Conservation (phyloP, 2,888 invertebrate genomes). For the Cremastinae sp. region DNA sequence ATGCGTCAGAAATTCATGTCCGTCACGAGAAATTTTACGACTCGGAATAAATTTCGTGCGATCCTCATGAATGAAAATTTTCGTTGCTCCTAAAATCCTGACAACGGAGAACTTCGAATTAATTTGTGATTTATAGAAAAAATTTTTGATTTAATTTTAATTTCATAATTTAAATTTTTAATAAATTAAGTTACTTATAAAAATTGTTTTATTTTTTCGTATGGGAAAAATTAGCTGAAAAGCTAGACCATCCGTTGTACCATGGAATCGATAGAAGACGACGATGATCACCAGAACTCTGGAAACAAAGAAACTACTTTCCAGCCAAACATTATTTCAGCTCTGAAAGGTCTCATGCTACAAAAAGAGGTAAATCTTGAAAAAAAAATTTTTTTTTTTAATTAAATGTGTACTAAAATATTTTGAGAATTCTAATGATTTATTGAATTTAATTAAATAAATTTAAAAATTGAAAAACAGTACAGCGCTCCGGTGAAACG, state of each 20-base stretch:
- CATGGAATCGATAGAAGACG: conserved; percentile 86
- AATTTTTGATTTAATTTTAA: not conserved
- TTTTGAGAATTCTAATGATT: too few species aligned
- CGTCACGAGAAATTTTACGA: conserved; percentile 34
- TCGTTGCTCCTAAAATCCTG: too few species aligned
- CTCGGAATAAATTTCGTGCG: not conserved
- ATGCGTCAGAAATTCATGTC: conserved; percentile 25
- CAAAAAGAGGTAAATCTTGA: conserved; percentile 77
- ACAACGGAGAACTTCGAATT: too few species aligned
- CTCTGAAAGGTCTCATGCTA: conserved; percentile 83
- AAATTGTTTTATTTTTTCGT: not conserved
- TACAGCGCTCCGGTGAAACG: conserved; percentile 85
- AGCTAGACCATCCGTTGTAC: conserved; percentile 81
- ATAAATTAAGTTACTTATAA: too few species aligned
- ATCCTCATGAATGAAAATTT: not conserved
- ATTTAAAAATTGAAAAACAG: conserved; percentile 31
- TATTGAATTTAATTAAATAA: too few species aligned
- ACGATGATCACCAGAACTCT: conserved; percentile 82
- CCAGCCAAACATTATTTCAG: conserved; percentile 82
- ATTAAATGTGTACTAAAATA: too few species aligned
- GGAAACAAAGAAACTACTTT: conserved; percentile 79
- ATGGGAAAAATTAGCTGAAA: conserved; percentile 14
- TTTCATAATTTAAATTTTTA: conserved; percentile 5
- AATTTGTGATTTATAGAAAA: not conserved
- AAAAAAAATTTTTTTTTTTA: too few species aligned